Evolutionary conservation across 2,113 vertebrate species (phyloP), one percentile per base, ranked within the genome.

Genomic region (Mohoua ochrocephala): DNA sequence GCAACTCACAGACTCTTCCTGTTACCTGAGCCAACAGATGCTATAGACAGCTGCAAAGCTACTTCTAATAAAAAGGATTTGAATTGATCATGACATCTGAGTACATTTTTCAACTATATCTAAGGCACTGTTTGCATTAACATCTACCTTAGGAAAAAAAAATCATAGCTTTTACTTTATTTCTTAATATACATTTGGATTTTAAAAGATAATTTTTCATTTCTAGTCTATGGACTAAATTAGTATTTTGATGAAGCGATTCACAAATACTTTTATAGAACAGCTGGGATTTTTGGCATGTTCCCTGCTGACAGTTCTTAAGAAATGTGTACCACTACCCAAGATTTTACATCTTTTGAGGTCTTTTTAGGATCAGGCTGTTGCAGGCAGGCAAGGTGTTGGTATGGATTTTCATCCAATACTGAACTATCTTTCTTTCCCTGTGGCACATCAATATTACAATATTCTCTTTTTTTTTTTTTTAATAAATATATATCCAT

Each of bases 171-270:
- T 89, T 95, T 73, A 61, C 18, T 78, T 92, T 57, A 82, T 84
- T 84, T 87, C 65, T 82, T 79, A 54, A 45, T 65, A 56, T 64
- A 60, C 15, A 42, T 73, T 90, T 85, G 13, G n/a, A 65, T 77
- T 45, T 50, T 45, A 71, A 78, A 70, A 59, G 16, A 56, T 71
- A 76, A 13, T 64, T 91, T 89, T 74, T 91, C 10, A 44, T 67
- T 94, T 79, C 69, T 63, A 53, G 20, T 87, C 53, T 91, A 45
- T 57, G 56, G 84, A 49, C 70, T 91, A 96, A 87, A 90, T 93
- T 83, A 92, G 85, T 97, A 69, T 90, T 96, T 95, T 95, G 85
- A 92, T 90, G 92, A 73, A 95, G 91, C 63, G 74, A 90, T 93
- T 92, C 91, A 92, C 33, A 92, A 96, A 91, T 85, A 86, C 61